A percentile compares a stretch with the other conserved stretches of the same genome.
These are phyloP conservation scores for Chlorops oryzae DNA, from an alignment of 1,140 invertebrate species.

Conservation along the genomic window DNA sequence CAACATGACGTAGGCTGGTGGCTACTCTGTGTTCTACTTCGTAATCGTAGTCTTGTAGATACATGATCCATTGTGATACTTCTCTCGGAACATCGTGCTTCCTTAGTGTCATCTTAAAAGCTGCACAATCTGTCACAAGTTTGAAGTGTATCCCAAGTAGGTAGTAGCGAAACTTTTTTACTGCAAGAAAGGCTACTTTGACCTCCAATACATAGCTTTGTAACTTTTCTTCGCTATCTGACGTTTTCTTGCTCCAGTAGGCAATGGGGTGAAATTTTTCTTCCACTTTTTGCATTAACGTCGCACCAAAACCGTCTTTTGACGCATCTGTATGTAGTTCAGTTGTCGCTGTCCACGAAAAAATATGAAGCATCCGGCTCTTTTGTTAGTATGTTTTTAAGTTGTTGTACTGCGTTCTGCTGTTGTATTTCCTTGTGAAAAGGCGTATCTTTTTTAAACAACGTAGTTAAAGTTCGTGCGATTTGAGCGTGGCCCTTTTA, in stretches of 20 bases:
- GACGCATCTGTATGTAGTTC: too few relatives aligned
- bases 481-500: too few relatives aligned
- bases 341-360: too few relatives aligned
- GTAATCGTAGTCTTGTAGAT: constrained; percentile 42
- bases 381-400: too few relatives aligned
- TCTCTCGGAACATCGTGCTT: constrained; percentile 35
- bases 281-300: too few relatives aligned
- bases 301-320: too few relatives aligned
- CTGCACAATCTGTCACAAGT: constrained; percentile 40
- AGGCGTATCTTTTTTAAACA: too few relatives aligned
- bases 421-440: too few relatives aligned
- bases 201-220: background rate
- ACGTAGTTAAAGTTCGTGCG: too few relatives aligned
- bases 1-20: constrained; percentile 32
- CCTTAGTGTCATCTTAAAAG: constrained; percentile 31
- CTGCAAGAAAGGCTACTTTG: too few relatives aligned
- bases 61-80: constrained; percentile 34
- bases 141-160: constrained; percentile 37
- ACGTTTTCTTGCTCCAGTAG: background rate
- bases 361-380: too few relatives aligned
- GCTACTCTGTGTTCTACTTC: constrained; percentile 42
- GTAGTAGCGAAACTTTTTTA: constrained; percentile 37
- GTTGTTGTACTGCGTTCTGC: too few relatives aligned
- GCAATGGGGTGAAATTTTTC: background rate
- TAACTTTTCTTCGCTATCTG: background rate